These are phyloP conservation scores for Drosophila neotestacea DNA, from an alignment of 2,888 invertebrate species.

Conservation along the genomic window DNA sequence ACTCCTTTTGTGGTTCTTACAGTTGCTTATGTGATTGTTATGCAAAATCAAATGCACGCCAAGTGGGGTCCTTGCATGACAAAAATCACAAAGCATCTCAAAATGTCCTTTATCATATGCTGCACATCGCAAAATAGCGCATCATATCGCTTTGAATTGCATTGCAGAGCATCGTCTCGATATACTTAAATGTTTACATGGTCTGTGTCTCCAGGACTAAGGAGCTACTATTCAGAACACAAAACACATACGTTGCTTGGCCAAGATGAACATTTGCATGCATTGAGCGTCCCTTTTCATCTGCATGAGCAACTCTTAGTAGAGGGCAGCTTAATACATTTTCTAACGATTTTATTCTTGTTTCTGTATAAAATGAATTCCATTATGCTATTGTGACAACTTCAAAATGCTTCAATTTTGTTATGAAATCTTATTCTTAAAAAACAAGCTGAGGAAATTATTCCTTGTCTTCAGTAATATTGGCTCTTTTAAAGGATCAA, in stretches of 20 bases:
- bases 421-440: too few relatives aligned
- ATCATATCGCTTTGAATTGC: slow-evolving; percentile 38
- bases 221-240: slow-evolving; percentile 15
- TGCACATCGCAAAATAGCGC: slow-evolving; percentile 63
- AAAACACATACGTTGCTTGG: slow-evolving; percentile 36
- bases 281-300: slow-evolving; percentile 57
- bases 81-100: slow-evolving; percentile 78
- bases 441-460: too few relatives aligned
- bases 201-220: slow-evolving; percentile 55
- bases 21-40: slow-evolving; percentile 53
- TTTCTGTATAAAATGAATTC: neutral
- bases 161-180: slow-evolving; percentile 48
- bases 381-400: too few relatives aligned
- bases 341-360: too few relatives aligned
- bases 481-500: too few relatives aligned
- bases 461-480: too few relatives aligned
- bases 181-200: slow-evolving; percentile 75
- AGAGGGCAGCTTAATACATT: slow-evolving; percentile 9
- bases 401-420: too few relatives aligned
- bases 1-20: slow-evolving; percentile 17
- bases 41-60: slow-evolving; percentile 51
- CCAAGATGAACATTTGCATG: slow-evolving; percentile 67
- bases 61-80: slow-evolving; percentile 58
- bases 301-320: slow-evolving; percentile 23
- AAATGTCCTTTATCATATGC: slow-evolving; percentile 75